Conservation (phyloP, 2,888 invertebrate genomes). For the Hemaris fuciformis region DNA sequence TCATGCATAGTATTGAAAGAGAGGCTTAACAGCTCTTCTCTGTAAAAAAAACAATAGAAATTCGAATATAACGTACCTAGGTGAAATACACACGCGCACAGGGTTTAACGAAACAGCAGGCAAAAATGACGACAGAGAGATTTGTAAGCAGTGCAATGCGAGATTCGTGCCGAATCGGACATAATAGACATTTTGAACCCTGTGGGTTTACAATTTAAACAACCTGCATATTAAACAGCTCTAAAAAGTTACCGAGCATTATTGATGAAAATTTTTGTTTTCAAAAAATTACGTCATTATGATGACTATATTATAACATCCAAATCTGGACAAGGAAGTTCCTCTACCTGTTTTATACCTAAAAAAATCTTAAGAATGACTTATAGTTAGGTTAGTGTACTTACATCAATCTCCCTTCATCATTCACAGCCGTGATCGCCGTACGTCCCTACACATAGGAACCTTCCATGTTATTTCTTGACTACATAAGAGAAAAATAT, state of each 20-base stretch:
- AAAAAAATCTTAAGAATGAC: too few species aligned
- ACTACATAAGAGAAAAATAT: not conserved
- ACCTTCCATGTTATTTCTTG: not conserved
- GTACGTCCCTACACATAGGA: too few species aligned
- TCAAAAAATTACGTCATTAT: not conserved
- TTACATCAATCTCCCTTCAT: too few species aligned
- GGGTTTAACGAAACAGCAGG: conserved; percentile 6
- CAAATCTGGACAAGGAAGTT: too few species aligned
- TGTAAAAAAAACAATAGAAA: not conserved
- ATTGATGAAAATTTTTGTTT: not conserved
- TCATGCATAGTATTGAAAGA: too few species aligned
- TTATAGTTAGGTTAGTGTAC: too few species aligned
- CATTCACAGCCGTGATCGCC: too few species aligned
- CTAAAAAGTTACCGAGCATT: conserved; percentile 22
- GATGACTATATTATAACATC: too few species aligned
- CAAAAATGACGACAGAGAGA: conserved; percentile 24
- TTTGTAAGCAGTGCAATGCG: conserved; percentile 25
- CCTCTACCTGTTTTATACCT: too few species aligned
- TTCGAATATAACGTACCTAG: too few species aligned
- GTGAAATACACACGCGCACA: not conserved
- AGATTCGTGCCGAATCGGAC: conserved; percentile 58
- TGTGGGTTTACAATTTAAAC: conserved; percentile 52
- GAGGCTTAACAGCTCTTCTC: too few species aligned
- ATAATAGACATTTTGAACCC: conserved; percentile 47
- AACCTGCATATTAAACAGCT: conserved; percentile 29